These are phyloP conservation scores for Zootoca vivipara DNA, from an alignment of 2,113 vertebrate species.

Conservation along the genomic window DNA sequence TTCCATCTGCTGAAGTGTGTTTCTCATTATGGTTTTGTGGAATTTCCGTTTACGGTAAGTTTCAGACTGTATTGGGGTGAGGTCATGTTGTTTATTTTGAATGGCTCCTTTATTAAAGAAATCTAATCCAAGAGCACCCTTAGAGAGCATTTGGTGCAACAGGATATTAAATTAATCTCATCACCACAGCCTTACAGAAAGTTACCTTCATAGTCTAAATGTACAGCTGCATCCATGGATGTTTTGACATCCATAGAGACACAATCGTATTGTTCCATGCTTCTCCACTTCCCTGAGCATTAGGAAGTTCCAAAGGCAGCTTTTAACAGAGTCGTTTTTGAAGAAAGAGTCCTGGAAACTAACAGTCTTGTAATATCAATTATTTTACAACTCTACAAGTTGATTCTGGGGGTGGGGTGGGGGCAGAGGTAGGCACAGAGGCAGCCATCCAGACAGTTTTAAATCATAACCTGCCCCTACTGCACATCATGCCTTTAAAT, in stretches of 20 bases:
- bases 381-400: neutral
- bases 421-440: neutral
- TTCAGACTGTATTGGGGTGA: conserved; percentile 68
- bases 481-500: neutral
- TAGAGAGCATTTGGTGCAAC: conserved; percentile 55
- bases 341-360: neutral
- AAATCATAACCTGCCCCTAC: neutral
- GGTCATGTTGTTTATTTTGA: conserved; percentile 70
- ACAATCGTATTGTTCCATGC: neutral
- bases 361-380: neutral
- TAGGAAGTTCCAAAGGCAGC: neutral
- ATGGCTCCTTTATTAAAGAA: conserved; percentile 66
- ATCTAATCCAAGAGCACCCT: conserved; percentile 58
- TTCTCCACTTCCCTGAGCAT: neutral
- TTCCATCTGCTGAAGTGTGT: conserved; percentile 64
- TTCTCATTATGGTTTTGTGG: conserved; percentile 70
- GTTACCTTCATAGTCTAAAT: conserved; percentile 22
- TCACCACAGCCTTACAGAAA: conserved; percentile 38
- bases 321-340: neutral
- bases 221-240: conserved; percentile 40
- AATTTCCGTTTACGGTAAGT: conserved; percentile 68
- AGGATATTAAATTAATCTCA: conserved; percentile 58
- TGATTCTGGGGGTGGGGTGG: neutral
- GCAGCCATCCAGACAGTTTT: neutral
- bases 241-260: neutral